phyloP scores from a whole-genome alignment of 2,113 vertebrate species.

The Dicrurus megarhynchus region DNA sequence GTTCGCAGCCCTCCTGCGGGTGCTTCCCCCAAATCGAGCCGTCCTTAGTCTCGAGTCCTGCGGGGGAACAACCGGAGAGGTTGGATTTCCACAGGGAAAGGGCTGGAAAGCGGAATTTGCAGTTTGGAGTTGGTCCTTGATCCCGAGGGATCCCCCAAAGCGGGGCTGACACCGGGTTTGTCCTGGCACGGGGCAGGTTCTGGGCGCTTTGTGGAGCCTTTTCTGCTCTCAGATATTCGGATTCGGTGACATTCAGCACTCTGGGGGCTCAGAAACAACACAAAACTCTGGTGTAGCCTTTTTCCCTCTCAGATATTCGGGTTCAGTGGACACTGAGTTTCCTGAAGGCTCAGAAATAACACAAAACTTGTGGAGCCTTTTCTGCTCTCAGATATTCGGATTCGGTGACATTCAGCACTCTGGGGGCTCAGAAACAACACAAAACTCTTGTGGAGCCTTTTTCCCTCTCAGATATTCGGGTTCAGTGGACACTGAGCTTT shows the following conservation, averaged over 20 bases:
- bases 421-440: too few relatives aligned
- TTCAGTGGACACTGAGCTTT: not conserved
- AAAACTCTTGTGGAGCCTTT: too few relatives aligned
- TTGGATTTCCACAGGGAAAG: not conserved
- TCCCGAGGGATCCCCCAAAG: accelerated
- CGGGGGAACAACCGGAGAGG: not conserved
- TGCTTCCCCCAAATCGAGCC: not conserved
- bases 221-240: not conserved
- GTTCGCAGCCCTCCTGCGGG: not conserved
- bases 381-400: too few relatives aligned
- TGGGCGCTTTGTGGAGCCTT: accelerated
- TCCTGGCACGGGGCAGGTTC: not conserved
- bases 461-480: not conserved
- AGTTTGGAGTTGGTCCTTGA: not conserved
- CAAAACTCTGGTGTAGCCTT: too few relatives aligned
- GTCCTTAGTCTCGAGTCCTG: not conserved
- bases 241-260: too few relatives aligned
- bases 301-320: too few relatives aligned
- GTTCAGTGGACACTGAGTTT: too few relatives aligned
- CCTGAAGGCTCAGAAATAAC: too few relatives aligned
- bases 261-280: too few relatives aligned
- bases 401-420: accelerated
- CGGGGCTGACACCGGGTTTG: accelerated
- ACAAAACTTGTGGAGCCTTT: too few relatives aligned
- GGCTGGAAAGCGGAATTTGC: not conserved